Evolutionary conservation across 1,140 invertebrate genomes (phyloP), one percentile per base, ranked within the genome.

Genomic region (Bombyx mori): DNA sequence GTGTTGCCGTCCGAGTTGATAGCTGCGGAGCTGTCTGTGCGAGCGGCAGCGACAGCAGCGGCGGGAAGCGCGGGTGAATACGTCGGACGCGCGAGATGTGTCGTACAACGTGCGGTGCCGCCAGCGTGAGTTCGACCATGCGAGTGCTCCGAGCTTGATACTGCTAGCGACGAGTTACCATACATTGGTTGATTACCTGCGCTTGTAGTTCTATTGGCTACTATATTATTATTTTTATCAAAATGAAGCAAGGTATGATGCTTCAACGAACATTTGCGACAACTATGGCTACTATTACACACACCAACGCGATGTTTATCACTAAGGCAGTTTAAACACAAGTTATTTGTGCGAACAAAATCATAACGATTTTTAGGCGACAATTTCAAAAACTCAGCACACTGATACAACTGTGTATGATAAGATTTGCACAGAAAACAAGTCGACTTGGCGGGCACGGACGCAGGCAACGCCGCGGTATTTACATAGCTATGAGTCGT

Each of bases 31-130:
- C 4, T 91, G 91, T 1, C 92, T 91, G 6, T 71, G 80, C 26
- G 91, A 89, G 69, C 92, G 45, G 93, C 91, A 8, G 91, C 92
- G 10, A 91, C 92, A 69, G 92, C 92, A 52, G 61, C 45, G 72
- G 58, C 35, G 70, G 69, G 44, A 72, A 18, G 12, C 12, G 12
- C 12, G 12, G 12, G 12, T 18, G 12, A 18, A 18, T 18, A 18
- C 12, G 12, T 1, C 0, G 12, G 12, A 18, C 12, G 12, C 12
- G 12, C 12, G 12, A 18, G 12, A 18, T 18, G 12, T 18, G 12
- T 18, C 12, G 12, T 18, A 18, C 12, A 18, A 18, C 12, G 12
- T 18, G 12, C 1, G 12, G 12, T 18, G 12, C 12, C 73, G 74
- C 42, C 89, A 73, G 58, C 67, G 60, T 47, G 88, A 63, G 66